Evolutionary conservation across 2,888 invertebrate species (phyloP), one percentile per base, ranked within the genome.

Genomic region (Noctua pronuba): DNA sequence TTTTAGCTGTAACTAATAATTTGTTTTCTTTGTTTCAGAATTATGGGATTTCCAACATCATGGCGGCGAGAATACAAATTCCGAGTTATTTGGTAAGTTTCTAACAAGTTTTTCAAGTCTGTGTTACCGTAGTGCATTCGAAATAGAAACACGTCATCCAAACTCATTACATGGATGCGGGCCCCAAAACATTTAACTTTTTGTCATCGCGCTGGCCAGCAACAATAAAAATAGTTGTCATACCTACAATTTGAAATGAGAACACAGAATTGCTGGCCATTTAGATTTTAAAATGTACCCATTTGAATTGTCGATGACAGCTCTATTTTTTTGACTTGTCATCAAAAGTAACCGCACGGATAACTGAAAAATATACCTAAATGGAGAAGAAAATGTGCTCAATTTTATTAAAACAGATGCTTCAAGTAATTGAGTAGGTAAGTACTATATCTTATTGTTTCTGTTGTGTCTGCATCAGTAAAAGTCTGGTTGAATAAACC

Each of bases 181-280:
- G 90, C 88, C 85, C 82, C 86, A 82, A 90, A 89, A 88, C 86
- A 88, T 91, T 90, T 88, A 85, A 82, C 88, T 92, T 91, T 92
- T 92, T 91, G 87, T 88, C 84, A 84, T 81, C 71, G 58, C 69
- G 64, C 84, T 89, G 86, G 86, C 85, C 86, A 79, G 77, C 84
- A 83, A 91, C 88, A 88, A 90, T 88, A 86, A 87, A 86, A 89
- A 85, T 88, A 83, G 85, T 79, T 82, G 82, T 87, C 86, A 73
- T 83, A 86, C 84, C 70, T 79, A 87, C 79, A 87, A 84, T 88
- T 90, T 85, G 73, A 89, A 91, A 91, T 84, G 87, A 89, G 89
- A 89, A 86, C 88, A 86, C 80, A 73, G 83, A 88, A 87, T 81
- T 86, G 86, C 85, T 88, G 82, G 77, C 75, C 75, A 84, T 83